Evolutionary conservation across 2,113 vertebrate genomes (phyloP), one percentile per base, ranked within the genome.

Genomic region (Galemys pyrenaicus): DNA sequence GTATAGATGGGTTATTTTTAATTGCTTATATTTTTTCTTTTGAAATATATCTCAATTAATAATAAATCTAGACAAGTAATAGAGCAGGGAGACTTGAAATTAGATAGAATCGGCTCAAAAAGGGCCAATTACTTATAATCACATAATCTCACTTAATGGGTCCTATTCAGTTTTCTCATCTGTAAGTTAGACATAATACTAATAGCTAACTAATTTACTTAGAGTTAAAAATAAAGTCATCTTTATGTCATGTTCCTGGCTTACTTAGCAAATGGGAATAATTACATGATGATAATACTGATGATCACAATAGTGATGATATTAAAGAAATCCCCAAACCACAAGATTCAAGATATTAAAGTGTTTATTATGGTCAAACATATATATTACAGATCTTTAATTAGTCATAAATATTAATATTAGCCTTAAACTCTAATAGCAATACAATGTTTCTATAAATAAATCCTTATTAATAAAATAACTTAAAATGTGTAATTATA

Each of bases 381-480:
- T 95, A 49, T 46, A 95, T 65, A 75, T 49, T 78, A 56, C 26
- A 85, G 28, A 0, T 90, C 39, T 39, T 94, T 93, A 89, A 92
- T 95, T 94, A 94, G 64, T 95, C 24, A 93, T 95, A 97, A 95
- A 96, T 96, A 97, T 75, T 78, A 91, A 67, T 54, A 94, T 86
- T 95, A 79, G 11, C 8, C 74, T 96, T 94, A 78, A 30, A 94
- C 0, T 96, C 87, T 92, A 58, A 81, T 95, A 75, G 41, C 91
- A 96, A 22, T n/a, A 74, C 92, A 64, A 94, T 89, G 39, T 11
- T 84, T 97, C 89, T 87, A 98, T 98, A 98, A 98, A 98, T 98
- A 98, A 70, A 85, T 90, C 73, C 87, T 62, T 79, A 92, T 90
- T 92, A 93, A 24, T 96, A 96, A 96, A 94, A 83, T 85, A 16